Conservation (phyloP, 2,888 invertebrate genomes). For the Plagiodera versicolora region DNA sequence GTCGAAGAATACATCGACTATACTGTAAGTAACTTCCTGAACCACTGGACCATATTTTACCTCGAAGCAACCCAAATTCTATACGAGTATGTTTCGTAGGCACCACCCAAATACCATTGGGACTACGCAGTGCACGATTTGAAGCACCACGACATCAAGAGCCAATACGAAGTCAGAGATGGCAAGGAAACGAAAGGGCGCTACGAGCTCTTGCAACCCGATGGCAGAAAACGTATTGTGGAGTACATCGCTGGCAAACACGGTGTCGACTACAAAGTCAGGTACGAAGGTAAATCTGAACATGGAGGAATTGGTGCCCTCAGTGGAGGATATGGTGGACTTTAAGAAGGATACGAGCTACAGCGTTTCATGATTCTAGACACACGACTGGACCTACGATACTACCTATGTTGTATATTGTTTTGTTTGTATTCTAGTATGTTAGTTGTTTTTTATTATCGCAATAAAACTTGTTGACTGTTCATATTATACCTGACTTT, state of each 20-base stretch:
- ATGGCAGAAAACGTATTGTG: conserved; percentile 49
- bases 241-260: conserved; percentile 50
- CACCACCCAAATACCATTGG: conserved; percentile 48
- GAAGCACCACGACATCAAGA: conserved; percentile 49
- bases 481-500: conserved; percentile 9
- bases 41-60: too few relatives aligned
- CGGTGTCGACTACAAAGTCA: conserved; percentile 48
- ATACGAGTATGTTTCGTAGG: conserved; percentile 34
- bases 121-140: conserved; percentile 49
- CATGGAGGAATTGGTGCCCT: conserved; percentile 40
- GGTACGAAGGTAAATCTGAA: conserved; percentile 33
- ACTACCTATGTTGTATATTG: conserved; percentile 39
- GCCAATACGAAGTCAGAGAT: conserved; percentile 48
- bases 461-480: conserved; percentile 45
- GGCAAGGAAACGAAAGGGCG: conserved; percentile 46
- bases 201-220: conserved; percentile 49
- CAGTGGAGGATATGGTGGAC: conserved; percentile 25
- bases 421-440: conserved; percentile 30
- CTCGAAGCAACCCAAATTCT: too few relatives aligned
- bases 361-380: conserved; percentile 1
- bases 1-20: conserved; percentile 49
- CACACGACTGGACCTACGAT: conserved; percentile 23
- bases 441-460: conserved; percentile 35
- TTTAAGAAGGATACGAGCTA: not conserved
- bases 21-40: conserved; percentile 35